Evolutionary conservation across 1,140 invertebrate species (phyloP), one percentile per base, ranked within the genome.

Genomic region (Ephestia elutella): DNA sequence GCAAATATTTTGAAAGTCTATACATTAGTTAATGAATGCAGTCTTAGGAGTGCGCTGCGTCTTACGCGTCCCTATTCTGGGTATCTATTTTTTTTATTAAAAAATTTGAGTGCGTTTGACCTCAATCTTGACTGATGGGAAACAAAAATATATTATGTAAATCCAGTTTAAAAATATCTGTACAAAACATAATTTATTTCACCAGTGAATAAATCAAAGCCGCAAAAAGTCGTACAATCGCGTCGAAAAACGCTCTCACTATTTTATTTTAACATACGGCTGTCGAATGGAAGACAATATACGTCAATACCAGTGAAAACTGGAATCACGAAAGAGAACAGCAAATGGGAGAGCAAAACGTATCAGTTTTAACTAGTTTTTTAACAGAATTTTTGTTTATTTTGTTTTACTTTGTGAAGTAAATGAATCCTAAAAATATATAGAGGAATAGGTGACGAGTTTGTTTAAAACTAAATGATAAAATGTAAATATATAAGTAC

Each of bases 21-120:
- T 68, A 68, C 66, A 68, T 68, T 68, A 68, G 66, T 68, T 68
- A 68, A 68, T 68, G 66, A 68, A 64, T 68, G 66, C 66, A 68
- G 66, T 54, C 63, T 57, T 54, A 49, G 54, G 50, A 56, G 32
- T 56, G 62, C 64, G 57, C 56, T 62, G 56, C 55, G 55, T 63
- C 65, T 63, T 57, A n/a, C 30, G 56, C 21, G 25, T 11, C 44
- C 56, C 49, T 66, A 66, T 66, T 66, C 61, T 57, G 59, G 9
- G 9, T 10, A 25, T 7, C n/a, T n/a, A n/a, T n/a, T n/a, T n/a
- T n/a, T n/a, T n/a, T n/a, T n/a, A n/a, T n/a, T n/a, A n/a, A n/a
- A n/a, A n/a, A n/a, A n/a, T n/a, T n/a, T n/a, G n/a, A n/a, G n/a
- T n/a, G n/a, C n/a, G n/a, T n/a, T n/a, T n/a, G n/a, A n/a, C n/a